Percentiles rank a stretch among this genome's conserved stretches.
Evolutionary conservation across 2,888 invertebrate species (phyloP).

Genomic region (Herminia tarsipennalis): DNA sequence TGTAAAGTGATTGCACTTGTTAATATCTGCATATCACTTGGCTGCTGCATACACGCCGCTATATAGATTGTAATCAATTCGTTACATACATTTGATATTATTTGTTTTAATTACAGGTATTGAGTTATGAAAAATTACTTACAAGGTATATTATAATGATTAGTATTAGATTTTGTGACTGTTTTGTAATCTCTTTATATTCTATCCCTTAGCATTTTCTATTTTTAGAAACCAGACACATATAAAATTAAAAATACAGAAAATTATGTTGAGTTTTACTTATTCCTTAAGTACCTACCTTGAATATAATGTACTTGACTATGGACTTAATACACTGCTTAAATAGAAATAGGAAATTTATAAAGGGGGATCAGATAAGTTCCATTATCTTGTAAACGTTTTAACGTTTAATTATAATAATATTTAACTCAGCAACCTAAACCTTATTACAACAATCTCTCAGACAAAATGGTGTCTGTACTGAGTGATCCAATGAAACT

Average conservation of each 20-base stretch:
- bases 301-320: too few relatives aligned
- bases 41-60: constrained; percentile 47
- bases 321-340: too few relatives aligned
- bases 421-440: too few relatives aligned
- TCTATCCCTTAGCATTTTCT: constrained; percentile 77
- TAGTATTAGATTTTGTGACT: constrained; percentile 68
- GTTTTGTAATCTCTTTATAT: constrained; percentile 76
- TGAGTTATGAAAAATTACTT: constrained; percentile 35
- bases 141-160: constrained; percentile 44
- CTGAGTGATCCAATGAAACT: too few relatives aligned
- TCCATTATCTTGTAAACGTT: too few relatives aligned
- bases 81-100: constrained; percentile 25
- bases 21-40: constrained; percentile 54
- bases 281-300: too few relatives aligned
- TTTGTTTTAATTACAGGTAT: constrained; percentile 29
- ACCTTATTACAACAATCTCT: too few relatives aligned
- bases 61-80: constrained; percentile 19
- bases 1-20: constrained; percentile 57
- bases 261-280: constrained; percentile 40
- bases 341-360: too few relatives aligned
- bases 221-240: constrained; percentile 79
- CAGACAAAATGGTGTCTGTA: too few relatives aligned
- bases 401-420: too few relatives aligned
- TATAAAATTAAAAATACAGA: constrained; percentile 64
- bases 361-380: too few relatives aligned